These are phyloP conservation scores for Pseudochirops corinnae DNA, from an alignment of 2,797 vertebrate genomes.

Conservation along the genomic window DNA sequence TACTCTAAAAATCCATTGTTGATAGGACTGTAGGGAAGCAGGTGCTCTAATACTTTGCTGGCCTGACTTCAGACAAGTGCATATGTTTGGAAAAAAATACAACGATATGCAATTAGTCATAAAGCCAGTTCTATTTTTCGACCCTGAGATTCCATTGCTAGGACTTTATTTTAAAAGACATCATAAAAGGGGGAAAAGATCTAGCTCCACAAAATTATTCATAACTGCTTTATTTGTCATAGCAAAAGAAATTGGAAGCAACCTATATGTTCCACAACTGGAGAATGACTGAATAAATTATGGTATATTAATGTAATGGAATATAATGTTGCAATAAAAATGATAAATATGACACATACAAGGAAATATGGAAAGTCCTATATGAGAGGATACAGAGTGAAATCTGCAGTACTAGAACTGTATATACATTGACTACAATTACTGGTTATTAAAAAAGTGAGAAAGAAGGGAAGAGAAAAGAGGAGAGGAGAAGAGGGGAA, in stretches of 20 bases:
- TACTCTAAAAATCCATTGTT: not conserved
- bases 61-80: not conserved
- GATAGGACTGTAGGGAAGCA: not conserved
- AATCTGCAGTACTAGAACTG: not conserved
- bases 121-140: not conserved
- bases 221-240: not conserved
- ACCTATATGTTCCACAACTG: not conserved
- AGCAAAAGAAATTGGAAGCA: constrained; percentile 7
- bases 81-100: not conserved
- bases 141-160: not conserved
- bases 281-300: constrained; percentile 9
- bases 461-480: not conserved
- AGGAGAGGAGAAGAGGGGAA: not conserved
- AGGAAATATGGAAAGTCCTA: not conserved
- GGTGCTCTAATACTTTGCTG: not conserved
- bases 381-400: not conserved
- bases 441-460: not conserved
- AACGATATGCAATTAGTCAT: not conserved
- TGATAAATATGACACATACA: not conserved
- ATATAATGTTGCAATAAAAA: not conserved
- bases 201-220: not conserved
- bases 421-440: not conserved
- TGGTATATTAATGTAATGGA: not conserved
- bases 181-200: not conserved
- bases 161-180: not conserved